Evolutionary conservation across 2,113 vertebrate species (phyloP), one percentile per base, ranked within the genome.

Genomic region (Pantherophis guttatus): DNA sequence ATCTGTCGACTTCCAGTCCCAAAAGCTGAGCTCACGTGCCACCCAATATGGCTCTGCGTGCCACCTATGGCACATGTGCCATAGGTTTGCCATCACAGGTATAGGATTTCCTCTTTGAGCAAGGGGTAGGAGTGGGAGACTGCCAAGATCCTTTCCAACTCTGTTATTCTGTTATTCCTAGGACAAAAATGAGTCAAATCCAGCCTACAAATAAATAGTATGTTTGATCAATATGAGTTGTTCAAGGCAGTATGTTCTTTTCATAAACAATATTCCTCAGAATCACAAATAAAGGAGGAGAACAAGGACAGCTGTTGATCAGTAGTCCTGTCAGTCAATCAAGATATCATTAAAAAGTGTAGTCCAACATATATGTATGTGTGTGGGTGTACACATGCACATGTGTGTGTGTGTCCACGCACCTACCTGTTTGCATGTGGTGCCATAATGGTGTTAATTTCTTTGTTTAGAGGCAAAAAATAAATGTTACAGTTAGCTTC

Each of bases 401-500:
- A 1, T 26, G 23, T 59, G 19, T 58, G 57, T 19, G 2, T 3
- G 2, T 55, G 13, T 17, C 54, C 1, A 5, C 15, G 3, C 8
- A 59, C 9, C 13, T 1, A n/a, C 1, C 0, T 70, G 29, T 17
- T 70, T 70, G 65, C 13, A 2, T 12, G 33, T 12, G 58, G 17
- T 90, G 65, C 88, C 87, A 2, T 92, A 92, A 95, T 39, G 6
- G 0, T 52, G 93, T 96, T 95, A 17, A 86, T 94, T 96, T 96
- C 95, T 92, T 26, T 91, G 7, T 87, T 86, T 26, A 33, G 93
- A 44, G 91, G 24, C 39, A 26, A 75, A 91, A 52, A 96, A 3
- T 75, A 96, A 93, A 93, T 94, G 94, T 93, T 96, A 90, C 94
- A 94, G 0, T 0, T 96, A 95, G 93, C 33, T 91, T 91, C 57